Percentiles rank a stretch among this genome's conserved stretches.
phyloP scores from a whole-genome alignment of 2,797 vertebrate species.

The Euthynnus affinis region DNA sequence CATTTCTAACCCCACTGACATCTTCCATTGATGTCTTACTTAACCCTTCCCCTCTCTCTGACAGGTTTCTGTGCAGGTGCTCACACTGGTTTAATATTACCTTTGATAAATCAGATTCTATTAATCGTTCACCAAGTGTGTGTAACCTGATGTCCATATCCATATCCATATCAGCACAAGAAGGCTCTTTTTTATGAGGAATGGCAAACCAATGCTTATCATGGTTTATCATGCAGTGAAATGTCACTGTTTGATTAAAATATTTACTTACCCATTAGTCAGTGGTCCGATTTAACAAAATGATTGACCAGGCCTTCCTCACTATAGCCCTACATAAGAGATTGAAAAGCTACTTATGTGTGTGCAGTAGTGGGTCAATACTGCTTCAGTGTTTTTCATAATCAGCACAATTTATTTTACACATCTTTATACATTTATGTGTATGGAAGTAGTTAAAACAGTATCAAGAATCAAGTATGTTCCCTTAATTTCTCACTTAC shows the following conservation, averaged over 20 bases:
- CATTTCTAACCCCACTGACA: neutral
- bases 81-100: slow-evolving; percentile 3
- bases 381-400: neutral
- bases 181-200: slow-evolving; percentile 23
- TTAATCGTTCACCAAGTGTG: slow-evolving; percentile 15
- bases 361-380: neutral
- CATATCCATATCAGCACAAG: slow-evolving; percentile 1
- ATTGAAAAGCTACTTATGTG: slow-evolving; percentile 4
- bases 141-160: slow-evolving; percentile 12
- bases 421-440: neutral
- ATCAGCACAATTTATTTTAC: neutral
- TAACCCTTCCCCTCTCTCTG: neutral
- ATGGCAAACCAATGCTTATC: neutral
- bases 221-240: no score
- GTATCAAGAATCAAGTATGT: neutral
- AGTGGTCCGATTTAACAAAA: neutral
- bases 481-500: slow-evolving; percentile 4
- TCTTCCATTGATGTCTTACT: slow-evolving; percentile 11
- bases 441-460: neutral
- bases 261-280: no score
- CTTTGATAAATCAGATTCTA: neutral
- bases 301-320: neutral
- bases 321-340: neutral
- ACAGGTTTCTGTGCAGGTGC: slow-evolving; percentile 6
- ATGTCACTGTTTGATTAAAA: no score